Percentiles rank a stretch among this genome's conserved stretches.
phyloP scores from a whole-genome alignment of 2,888 invertebrate genomes.

The Pterostichus niger region DNA sequence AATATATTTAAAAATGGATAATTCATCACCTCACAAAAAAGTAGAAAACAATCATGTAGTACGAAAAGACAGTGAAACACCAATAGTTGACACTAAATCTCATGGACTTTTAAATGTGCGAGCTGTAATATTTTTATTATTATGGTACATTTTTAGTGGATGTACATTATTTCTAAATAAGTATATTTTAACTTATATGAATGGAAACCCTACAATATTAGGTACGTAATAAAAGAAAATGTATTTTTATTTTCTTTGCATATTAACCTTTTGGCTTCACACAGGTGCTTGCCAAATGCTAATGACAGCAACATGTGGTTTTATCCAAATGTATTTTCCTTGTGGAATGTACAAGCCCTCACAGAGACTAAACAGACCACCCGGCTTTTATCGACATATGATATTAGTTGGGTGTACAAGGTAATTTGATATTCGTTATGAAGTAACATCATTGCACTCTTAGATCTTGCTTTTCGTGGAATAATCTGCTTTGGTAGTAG shows the following conservation, averaged over 20 bases:
- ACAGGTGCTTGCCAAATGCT: conserved; percentile 88
- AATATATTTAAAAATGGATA: conserved; percentile 67
- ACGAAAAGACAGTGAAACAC: conserved; percentile 68
- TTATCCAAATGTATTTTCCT: conserved; percentile 86
- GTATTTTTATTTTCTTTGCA: conserved; percentile 45
- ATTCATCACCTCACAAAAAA: conserved; percentile 68
- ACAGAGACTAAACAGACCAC: conserved; percentile 80
- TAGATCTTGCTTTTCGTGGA: conserved; percentile 10
- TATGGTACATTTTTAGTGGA: conserved; percentile 89
- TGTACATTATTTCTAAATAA: conserved; percentile 89
- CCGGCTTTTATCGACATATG: conserved; percentile 87
- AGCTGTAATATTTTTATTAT: conserved; percentile 81
- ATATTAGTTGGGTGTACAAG: conserved; percentile 86
- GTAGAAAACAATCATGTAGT: conserved; percentile 65
- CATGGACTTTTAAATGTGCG: conserved; percentile 80
- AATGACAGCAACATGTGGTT: conserved; percentile 87
- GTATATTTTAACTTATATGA: conserved; percentile 85
- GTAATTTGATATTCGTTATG: conserved; percentile 73
- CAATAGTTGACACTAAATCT: conserved; percentile 68
- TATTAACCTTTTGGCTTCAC: conserved; percentile 67
- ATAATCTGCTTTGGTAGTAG: neutral
- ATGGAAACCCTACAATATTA: conserved; percentile 86
- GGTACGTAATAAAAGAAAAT: conserved; percentile 77
- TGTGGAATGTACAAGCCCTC: conserved; percentile 85
- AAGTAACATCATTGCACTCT: neutral